A percentile compares a stretch with the other conserved stretches of the same genome.
Evolutionary conservation across 2,888 invertebrate genomes (phyloP).

Genomic region (Hydriomena furcata): DNA sequence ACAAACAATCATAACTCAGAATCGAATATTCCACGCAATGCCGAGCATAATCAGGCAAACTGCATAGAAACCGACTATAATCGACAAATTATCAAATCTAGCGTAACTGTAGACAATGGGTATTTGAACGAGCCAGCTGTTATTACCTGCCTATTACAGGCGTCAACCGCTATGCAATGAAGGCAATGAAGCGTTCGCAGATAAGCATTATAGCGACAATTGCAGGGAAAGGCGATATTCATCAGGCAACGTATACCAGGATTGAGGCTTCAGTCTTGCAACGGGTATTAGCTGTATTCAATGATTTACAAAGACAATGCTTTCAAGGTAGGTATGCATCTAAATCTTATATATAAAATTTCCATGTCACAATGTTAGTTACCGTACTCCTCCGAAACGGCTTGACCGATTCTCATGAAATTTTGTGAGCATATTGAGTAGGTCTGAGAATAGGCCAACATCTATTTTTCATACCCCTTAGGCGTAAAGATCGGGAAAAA

Average conservation of each 20-base stretch:
- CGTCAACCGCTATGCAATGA: conserved; percentile 60
- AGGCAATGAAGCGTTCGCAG: conserved; percentile 62
- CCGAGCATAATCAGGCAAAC: conserved; percentile 23
- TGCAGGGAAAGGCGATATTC: conserved; percentile 20
- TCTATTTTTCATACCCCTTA: too few species aligned
- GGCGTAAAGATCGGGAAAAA: too few species aligned
- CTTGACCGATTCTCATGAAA: too few species aligned
- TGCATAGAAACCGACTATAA: conserved; percentile 38
- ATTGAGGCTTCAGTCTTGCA: too few species aligned
- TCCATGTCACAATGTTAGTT: too few species aligned
- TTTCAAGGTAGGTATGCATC: too few species aligned
- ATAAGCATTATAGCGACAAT: conserved; percentile 51
- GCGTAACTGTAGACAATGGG: conserved; percentile 59
- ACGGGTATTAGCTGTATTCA: too few species aligned
- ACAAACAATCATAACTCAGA: conserved; percentile 21
- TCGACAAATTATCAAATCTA: conserved; percentile 58
- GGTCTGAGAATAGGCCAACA: too few species aligned
- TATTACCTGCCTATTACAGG: conserved; percentile 56
- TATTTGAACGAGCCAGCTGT: conserved; percentile 45
- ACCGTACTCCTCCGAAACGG: too few species aligned
- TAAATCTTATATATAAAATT: too few species aligned
- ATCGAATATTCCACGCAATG: conserved; percentile 25
- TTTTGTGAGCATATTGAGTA: too few species aligned
- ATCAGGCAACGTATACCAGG: not conserved
- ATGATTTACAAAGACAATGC: too few species aligned